Evolutionary conservation across 2,113 vertebrate genomes (phyloP), one percentile per base, ranked within the genome.

Genomic region (Boleophthalmus pectinirostris): DNA sequence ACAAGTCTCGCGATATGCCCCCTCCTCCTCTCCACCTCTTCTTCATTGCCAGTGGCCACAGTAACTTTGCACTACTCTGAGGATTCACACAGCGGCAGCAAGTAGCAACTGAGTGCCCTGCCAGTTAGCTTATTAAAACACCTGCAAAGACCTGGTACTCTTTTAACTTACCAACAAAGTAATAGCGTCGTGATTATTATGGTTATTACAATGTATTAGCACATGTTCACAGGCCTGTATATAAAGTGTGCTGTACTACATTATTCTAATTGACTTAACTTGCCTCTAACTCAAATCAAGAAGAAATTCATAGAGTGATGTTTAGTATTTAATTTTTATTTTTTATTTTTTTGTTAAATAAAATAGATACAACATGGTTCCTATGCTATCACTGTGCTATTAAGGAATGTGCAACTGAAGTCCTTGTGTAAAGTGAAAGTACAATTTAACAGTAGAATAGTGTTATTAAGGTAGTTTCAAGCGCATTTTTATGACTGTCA

Each of bases 1-100:
- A 53, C 90, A 92, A 93, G 87, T 96, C 95, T 96, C 95, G 95
- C 95, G 95, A 96, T 94, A 95, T 70, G 93, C 81, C 80, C 23
- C 63, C 74, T 20, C 33, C 61, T 33, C 61, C 18, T 64, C 61
- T 43, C 33, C 33, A n/a, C 33, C 61, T 43, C 33, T 43, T n/a
- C 33, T 64, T 21, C 61, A 20, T 20, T 64, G 61, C 61, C 61
- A 64, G 61, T 64, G 21, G 63, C 85, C 85, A 87, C 90, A 85
- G 88, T 88, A 89, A 90, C 25, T 90, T 92, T 93, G 92, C 90
- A 90, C 89, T 92, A 88, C 91, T 91, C 87, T 76, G 87, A 69
- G 89, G 87, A 86, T 87, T 93, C 93, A 90, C 90, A 92, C 85
- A 91, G 92, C 84, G 91, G 92, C 93, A 93, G 92, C 90, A 91